These are phyloP conservation scores for Pangasius krempfi DNA, from an alignment of 2,797 vertebrate genomes.

Conservation along the genomic window DNA sequence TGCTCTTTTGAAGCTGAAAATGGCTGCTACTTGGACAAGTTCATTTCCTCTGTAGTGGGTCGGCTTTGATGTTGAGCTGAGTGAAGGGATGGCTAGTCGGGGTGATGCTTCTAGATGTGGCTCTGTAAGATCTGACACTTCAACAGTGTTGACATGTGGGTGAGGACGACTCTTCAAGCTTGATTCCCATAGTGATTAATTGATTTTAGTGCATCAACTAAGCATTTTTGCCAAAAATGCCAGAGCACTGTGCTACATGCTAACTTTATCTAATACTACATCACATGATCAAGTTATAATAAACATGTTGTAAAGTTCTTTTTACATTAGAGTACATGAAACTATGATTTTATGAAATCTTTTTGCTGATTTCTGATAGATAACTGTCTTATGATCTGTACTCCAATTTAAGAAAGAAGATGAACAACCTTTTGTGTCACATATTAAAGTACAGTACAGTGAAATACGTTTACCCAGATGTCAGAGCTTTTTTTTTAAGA, in stretches of 20 bases:
- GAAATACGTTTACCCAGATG: not conserved
- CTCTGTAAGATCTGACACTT: not conserved
- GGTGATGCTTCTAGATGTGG: not conserved
- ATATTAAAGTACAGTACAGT: not conserved
- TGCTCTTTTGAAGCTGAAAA: slow-evolving; percentile 60
- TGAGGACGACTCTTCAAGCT: not conserved
- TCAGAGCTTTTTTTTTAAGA: not conserved
- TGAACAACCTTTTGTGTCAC: no score
- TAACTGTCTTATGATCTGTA: not conserved
- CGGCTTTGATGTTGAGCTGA: slow-evolving; percentile 48
- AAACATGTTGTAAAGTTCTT: not conserved
- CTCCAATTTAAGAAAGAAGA: not conserved
- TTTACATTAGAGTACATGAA: not conserved
- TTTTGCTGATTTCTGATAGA: not conserved
- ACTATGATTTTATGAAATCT: not conserved
- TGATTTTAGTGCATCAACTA: not conserved
- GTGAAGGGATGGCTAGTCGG: not conserved
- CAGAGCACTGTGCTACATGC: not conserved
- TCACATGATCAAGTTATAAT: not conserved
- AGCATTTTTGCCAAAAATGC: not conserved
- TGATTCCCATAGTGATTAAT: not conserved
- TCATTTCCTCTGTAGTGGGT: slow-evolving; percentile 57
- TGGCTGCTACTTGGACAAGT: slow-evolving; percentile 63
- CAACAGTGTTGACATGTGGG: not conserved
- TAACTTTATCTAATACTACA: not conserved